phyloP scores from a whole-genome alignment of 2,797 vertebrate genomes.

The Scolopax bukidnonensis region DNA sequence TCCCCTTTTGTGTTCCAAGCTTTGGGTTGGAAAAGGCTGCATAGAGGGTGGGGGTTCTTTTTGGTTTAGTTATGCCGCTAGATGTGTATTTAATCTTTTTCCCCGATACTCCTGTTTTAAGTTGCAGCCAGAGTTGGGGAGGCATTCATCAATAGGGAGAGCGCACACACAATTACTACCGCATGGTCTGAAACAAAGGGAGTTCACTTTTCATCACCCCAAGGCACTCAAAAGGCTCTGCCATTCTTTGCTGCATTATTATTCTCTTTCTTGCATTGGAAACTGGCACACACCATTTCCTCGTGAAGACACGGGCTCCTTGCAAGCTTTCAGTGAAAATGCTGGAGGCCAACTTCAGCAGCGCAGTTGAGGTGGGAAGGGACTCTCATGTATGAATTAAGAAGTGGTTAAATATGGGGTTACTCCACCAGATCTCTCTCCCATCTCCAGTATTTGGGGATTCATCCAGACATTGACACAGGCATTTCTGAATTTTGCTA shows the following conservation, averaged over 20 bases:
- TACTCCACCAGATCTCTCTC: background rate
- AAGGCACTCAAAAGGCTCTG: background rate
- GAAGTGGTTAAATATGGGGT: background rate
- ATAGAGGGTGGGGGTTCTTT: background rate
- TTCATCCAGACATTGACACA: background rate
- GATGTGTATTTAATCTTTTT: background rate
- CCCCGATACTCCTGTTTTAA: background rate
- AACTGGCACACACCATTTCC: background rate
- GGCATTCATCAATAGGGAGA: constrained; percentile 8
- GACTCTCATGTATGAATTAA: background rate
- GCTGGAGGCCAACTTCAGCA: background rate
- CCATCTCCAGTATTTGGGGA: background rate
- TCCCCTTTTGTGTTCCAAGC: constrained; percentile 26
- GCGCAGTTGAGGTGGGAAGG: background rate
- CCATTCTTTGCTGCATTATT: background rate
- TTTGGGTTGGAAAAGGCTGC: background rate
- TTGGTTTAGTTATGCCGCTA: constrained; percentile 5
- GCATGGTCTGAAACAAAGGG: background rate
- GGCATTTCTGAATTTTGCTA: background rate
- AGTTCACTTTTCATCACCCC: background rate
- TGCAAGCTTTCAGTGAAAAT: background rate
- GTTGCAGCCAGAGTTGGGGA: background rate
- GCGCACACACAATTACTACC: background rate
- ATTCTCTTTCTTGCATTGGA: background rate
- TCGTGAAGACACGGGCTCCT: background rate